Conservation (phyloP, 23 tunicate genomes). For the Trididemnum nubilum region DNA sequence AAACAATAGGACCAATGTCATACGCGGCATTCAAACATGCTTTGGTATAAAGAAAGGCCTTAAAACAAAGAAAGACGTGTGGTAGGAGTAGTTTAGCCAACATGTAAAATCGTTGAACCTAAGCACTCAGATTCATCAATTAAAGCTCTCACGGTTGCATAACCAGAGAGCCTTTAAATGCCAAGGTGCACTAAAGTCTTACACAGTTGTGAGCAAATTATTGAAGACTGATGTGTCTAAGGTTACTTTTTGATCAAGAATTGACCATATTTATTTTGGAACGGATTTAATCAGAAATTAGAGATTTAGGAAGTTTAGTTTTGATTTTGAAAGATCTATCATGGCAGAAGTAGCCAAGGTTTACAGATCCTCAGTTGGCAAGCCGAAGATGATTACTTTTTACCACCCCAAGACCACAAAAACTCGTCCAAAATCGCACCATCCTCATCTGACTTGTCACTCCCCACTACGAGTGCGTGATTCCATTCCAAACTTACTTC, state of each 20-base stretch:
- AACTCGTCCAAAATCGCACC: slow-evolving; percentile 15
- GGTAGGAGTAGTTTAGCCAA: slow-evolving; percentile 18
- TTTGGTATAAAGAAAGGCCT: neutral
- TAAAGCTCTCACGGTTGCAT: too few species aligned
- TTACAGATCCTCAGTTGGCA: slow-evolving; percentile 33
- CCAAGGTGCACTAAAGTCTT: too few species aligned
- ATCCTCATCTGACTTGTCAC: slow-evolving; percentile 73
- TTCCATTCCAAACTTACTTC: slow-evolving; percentile 58
- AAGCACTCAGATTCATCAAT: neutral
- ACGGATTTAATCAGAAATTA: too few species aligned
- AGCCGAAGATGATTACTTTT: neutral
- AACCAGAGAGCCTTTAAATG: too few species aligned
- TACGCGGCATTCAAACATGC: slow-evolving; percentile 28
- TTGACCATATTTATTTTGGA: too few species aligned
- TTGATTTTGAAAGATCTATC: too few species aligned
- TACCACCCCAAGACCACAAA: neutral
- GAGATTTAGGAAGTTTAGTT: too few species aligned
- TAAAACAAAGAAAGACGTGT: slow-evolving; percentile 13
- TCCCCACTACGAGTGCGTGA: slow-evolving; percentile 82
- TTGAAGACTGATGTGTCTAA: too few species aligned
- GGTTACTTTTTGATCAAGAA: too few species aligned
- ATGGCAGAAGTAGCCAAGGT: slow-evolving; percentile 44
- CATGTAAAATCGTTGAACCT: slow-evolving; percentile 29
- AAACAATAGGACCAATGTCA: slow-evolving; percentile 23
- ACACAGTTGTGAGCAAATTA: too few species aligned